Conservation (phyloP, 2,888 invertebrate species). For the Laspeyria flexula region DNA sequence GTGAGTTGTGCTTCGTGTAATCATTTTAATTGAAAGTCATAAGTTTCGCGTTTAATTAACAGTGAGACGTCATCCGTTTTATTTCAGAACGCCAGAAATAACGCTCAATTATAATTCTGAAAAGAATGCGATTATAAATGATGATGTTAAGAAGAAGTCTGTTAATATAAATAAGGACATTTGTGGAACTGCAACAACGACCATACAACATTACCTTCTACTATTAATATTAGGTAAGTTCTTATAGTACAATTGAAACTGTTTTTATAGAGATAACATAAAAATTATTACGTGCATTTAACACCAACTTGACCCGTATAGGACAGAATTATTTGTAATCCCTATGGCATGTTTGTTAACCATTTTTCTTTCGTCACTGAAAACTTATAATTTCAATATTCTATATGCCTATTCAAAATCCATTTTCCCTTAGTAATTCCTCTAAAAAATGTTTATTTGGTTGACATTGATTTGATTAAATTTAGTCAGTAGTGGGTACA, state of each 20-base stretch:
- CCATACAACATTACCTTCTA: constrained; percentile 46
- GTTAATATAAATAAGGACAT: constrained; percentile 25
- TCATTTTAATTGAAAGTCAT: constrained; percentile 26
- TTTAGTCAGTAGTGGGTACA: too few relatives aligned
- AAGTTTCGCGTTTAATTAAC: constrained; percentile 15
- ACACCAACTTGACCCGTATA: too few relatives aligned
- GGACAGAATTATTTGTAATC: too few relatives aligned
- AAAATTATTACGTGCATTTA: too few relatives aligned
- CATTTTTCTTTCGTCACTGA: too few relatives aligned
- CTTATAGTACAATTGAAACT: background rate
- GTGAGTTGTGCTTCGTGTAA: constrained; percentile 46
- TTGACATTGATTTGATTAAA: too few relatives aligned
- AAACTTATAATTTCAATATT: too few relatives aligned
- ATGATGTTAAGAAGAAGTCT: constrained; percentile 27
- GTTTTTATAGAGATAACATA: background rate
- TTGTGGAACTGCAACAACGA: constrained; percentile 34
- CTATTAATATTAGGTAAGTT: constrained; percentile 57
- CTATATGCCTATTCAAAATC: too few relatives aligned
- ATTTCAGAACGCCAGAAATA: constrained; percentile 46
- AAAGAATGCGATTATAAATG: constrained; percentile 39
- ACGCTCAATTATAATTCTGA: constrained; percentile 34
- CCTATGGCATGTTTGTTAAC: too few relatives aligned
- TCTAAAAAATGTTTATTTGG: too few relatives aligned
- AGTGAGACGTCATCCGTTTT: constrained; percentile 11
- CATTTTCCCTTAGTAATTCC: too few relatives aligned